Evolutionary conservation across 2,888 invertebrate species (phyloP).

Genomic region (Pardosa pseudoannulata): DNA sequence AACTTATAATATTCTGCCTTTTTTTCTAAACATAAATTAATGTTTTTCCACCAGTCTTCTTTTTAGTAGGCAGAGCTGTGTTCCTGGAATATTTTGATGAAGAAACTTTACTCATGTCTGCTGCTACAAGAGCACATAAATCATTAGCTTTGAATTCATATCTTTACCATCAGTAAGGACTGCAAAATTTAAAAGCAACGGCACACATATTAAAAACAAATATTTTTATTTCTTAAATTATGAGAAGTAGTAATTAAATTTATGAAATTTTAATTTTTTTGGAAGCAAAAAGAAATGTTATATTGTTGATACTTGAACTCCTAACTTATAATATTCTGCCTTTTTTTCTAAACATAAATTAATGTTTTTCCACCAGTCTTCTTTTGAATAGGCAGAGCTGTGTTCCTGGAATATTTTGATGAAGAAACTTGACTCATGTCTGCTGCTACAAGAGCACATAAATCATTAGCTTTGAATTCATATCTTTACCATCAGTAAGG

Average conservation of each 20-base stretch:
- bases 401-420: slow-evolving; percentile 34
- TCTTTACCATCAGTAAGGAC: slow-evolving; percentile 28
- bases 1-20: too few species aligned
- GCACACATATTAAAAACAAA: too few species aligned
- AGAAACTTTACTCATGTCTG: slow-evolving; percentile 14
- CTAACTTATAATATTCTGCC: too few species aligned
- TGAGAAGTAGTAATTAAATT: too few species aligned
- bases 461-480: slow-evolving; percentile 40
- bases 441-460: slow-evolving; percentile 42
- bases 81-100: slow-evolving; percentile 29
- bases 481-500: slow-evolving; percentile 32
- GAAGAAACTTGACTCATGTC: background rate
- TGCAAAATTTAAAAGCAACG: background rate
- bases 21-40: too few species aligned
- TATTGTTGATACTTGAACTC: too few species aligned
- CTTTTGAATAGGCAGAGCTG: slow-evolving; percentile 42
- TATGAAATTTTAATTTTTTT: too few species aligned
- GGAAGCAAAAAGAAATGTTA: too few species aligned
- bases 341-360: too few species aligned
- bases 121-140: slow-evolving; percentile 44
- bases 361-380: slow-evolving; percentile 1
- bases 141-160: slow-evolving; percentile 36
- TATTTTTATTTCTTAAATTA: too few species aligned
- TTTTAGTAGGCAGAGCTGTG: slow-evolving; percentile 44
- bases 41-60: slow-evolving; percentile 9